Evolutionary conservation across 2,888 invertebrate species (phyloP).

Genomic region (Sclerodermus sp.): DNA sequence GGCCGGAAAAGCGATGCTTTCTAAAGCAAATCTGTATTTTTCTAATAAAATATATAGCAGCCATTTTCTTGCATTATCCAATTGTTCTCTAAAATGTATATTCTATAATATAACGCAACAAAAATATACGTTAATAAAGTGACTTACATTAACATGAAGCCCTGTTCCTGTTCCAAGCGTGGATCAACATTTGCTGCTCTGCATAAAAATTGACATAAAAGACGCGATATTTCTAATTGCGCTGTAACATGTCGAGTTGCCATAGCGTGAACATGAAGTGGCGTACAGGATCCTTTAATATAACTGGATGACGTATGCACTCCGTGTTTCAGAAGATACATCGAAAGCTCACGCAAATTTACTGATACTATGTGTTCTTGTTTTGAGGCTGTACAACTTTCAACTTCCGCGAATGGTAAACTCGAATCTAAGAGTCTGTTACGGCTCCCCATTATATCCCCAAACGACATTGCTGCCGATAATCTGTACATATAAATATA

Average conservation of each 20-base stretch:
- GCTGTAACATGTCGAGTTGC: constrained; percentile 81
- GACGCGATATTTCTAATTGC: constrained; percentile 78
- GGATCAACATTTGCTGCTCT: constrained; percentile 71
- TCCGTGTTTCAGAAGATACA: constrained; percentile 75
- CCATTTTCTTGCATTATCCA: constrained; percentile 70
- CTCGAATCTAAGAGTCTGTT: constrained; percentile 47
- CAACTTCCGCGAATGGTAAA: constrained; percentile 79
- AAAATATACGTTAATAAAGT: constrained; percentile 13
- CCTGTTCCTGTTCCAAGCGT: constrained; percentile 70
- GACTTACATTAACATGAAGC: constrained; percentile 77
- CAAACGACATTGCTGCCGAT: constrained; percentile 43
- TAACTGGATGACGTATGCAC: constrained; percentile 44
- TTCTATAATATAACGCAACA: constrained; percentile 2
- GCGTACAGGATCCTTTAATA: constrained; percentile 60
- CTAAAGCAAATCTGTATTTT: constrained; percentile 78
- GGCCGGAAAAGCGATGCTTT: constrained; percentile 78
- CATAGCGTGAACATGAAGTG: constrained; percentile 76
- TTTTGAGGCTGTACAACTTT: constrained; percentile 84
- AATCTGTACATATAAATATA: constrained; percentile 23
- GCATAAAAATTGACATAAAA: constrained; percentile 75
- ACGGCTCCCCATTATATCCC: constrained; percentile 48
- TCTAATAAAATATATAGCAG: constrained; percentile 79
- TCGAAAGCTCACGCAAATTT: constrained; percentile 82
- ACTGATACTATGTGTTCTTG: constrained; percentile 88
- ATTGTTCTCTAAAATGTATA: constrained; percentile 67